Conservation (phyloP, 2,797 vertebrate genomes). For the Oreochromis grahami region DNA sequence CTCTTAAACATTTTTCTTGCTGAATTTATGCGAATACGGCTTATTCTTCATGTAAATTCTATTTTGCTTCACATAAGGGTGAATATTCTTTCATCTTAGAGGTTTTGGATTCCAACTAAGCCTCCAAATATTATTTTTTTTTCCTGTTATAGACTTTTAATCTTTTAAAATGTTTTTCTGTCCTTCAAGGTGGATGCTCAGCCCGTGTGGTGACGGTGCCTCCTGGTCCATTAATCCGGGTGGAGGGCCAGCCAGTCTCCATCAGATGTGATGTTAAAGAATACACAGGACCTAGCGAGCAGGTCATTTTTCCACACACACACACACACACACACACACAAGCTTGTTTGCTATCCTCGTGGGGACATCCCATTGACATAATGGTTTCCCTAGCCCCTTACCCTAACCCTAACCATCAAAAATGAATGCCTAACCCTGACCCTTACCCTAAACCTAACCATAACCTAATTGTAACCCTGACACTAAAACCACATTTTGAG, state of each 20-base stretch:
- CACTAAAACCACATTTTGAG: too few species aligned
- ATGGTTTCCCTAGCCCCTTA: too few species aligned
- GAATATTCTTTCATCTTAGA: neutral
- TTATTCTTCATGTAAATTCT: neutral
- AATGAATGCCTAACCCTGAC: too few species aligned
- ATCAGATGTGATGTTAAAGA: conserved; percentile 86
- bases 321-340: neutral
- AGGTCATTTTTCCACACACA: conserved; percentile 47
- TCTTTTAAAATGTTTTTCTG: neutral
- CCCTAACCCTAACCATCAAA: too few species aligned
- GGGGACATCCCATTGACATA: too few species aligned
- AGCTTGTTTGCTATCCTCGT: too few species aligned
- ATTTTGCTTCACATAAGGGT: neutral
- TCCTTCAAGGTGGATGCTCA: conserved; percentile 67
- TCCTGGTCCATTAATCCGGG: conserved; percentile 82
- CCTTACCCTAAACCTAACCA: too few species aligned
- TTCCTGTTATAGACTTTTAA: neutral
- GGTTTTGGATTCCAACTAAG: neutral
- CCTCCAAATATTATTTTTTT: neutral
- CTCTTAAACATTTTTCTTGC: neutral
- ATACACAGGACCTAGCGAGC: conserved; percentile 88
- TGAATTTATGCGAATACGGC: neutral
- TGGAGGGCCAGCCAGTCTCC: conserved; percentile 81
- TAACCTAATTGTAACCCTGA: too few species aligned
- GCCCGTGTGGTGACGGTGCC: conserved; percentile 86